Evolutionary conservation across 2,888 invertebrate species (phyloP), one percentile per base, ranked within the genome.

Genomic region (Drosophila yooni): DNA sequence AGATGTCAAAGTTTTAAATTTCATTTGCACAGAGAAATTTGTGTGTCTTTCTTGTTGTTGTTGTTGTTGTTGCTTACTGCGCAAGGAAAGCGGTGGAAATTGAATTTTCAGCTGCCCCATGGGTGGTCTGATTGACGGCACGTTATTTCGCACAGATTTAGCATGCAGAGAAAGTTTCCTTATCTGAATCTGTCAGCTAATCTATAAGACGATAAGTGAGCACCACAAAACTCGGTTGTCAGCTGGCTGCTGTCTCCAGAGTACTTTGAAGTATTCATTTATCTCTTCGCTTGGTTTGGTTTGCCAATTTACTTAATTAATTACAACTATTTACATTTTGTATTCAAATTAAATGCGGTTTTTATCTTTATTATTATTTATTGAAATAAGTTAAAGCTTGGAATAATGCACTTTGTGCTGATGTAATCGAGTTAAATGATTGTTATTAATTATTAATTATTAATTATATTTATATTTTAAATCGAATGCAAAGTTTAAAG

Each of bases 1-100:
- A 86, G 78, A 74, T 82, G 88, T 73, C 86, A 83, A 86, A 86
- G 86, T 86, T 88, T 82, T 78, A 52, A 86, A 86, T 86, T 87
- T 86, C 74, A 83, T 81, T 88, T 86, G 72, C 74, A 53, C 68
- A 71, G n/a, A 71, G 4, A 73, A 75, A 77, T 75, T 76, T 77
- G 70, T 63, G 63, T 65, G 57, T 58, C 25, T 25, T 46, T 46
- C 52, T 60, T 51, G 8, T n/a, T n/a, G n/a, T n/a, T 25, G 21
- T 21, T 53, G 33, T 5, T 29, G 31, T 2, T 27, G 54, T 36
- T 54, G 34, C 11, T 65, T 36, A 13, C n/a, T 62, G 51, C 51
- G 36, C 2, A 68, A 46, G 58, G 50, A 65, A 76, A 69, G 57
- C 69, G 40, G 36, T 74, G 53, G 67, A 84, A 83, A 83, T 83